Percentiles rank a stretch among this genome's conserved stretches.
Evolutionary conservation across 2,888 invertebrate genomes (phyloP).

Genomic region (Alsophila aescularia): DNA sequence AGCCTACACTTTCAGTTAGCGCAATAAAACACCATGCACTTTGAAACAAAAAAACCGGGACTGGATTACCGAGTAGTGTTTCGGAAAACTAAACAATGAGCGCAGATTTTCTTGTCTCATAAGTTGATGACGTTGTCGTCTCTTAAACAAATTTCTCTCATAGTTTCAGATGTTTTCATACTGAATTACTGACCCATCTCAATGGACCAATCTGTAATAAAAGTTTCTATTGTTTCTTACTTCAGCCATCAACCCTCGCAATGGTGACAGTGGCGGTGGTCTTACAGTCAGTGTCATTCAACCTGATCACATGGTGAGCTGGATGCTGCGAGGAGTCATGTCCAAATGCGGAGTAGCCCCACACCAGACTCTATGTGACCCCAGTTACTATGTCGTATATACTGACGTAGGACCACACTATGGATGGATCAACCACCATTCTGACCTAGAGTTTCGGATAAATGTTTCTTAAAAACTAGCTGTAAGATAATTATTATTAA

Average conservation of each 20-base stretch:
- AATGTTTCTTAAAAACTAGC: conserved; percentile 39
- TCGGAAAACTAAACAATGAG: no score
- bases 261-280: conserved; percentile 87
- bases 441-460: conserved; percentile 57
- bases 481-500: no score
- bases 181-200: no score
- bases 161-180: no score
- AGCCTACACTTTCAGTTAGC: no score
- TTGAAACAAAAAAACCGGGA: no score
- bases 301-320: conserved; percentile 66
- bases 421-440: conserved; percentile 72
- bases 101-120: no score
- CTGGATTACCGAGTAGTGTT: no score
- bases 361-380: conserved; percentile 58
- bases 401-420: conserved; percentile 74
- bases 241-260: conserved; percentile 83
- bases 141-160: no score
- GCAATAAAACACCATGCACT: no score
- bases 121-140: no score
- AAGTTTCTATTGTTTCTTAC: background rate
- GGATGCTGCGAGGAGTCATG: conserved; percentile 71
- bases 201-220: no score
- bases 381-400: conserved; percentile 66
- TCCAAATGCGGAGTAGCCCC: conserved; percentile 68
- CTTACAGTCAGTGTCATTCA: conserved; percentile 72